These are phyloP conservation scores for Engystomops pustulosus DNA, from an alignment of 2,113 vertebrate genomes.

Conservation along the genomic window DNA sequence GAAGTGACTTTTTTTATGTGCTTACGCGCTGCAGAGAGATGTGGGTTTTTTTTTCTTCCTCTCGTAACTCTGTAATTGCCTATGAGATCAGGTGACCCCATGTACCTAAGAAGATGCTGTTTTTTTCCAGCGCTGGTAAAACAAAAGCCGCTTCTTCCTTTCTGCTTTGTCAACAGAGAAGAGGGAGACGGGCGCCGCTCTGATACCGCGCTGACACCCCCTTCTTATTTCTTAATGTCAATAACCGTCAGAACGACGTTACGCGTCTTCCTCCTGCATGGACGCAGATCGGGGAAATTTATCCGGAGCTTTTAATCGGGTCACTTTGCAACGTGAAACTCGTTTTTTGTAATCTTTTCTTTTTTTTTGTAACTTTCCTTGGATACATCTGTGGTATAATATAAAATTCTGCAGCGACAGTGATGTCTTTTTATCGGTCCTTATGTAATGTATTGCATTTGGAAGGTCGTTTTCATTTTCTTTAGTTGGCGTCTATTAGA, in stretches of 20 bases:
- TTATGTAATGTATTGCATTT: background rate
- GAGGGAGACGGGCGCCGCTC: conserved; percentile 19
- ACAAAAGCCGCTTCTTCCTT: conserved; percentile 64
- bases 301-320: background rate
- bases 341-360: background rate
- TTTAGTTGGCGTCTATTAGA: too few species aligned
- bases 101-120: conserved; percentile 48
- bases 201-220: conserved; percentile 55
- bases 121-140: conserved; percentile 53
- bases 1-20: conserved; percentile 71
- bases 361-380: background rate
- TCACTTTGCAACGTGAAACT: background rate
- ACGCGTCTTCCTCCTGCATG: conserved; percentile 36
- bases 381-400: background rate
- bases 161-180: conserved; percentile 60
- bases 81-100: conserved; percentile 60
- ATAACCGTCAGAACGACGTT: conserved; percentile 57
- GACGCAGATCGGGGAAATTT: background rate
- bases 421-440: background rate
- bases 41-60: conserved; percentile 40
- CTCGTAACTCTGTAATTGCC: conserved; percentile 68
- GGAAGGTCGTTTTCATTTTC: background rate
- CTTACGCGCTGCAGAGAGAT: conserved; percentile 63
- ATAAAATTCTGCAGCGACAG: background rate
- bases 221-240: conserved; percentile 59